Evolutionary conservation across 92 coral and sea anemone genomes (phyloP).

Genomic region (Virgularia gustaviana): DNA sequence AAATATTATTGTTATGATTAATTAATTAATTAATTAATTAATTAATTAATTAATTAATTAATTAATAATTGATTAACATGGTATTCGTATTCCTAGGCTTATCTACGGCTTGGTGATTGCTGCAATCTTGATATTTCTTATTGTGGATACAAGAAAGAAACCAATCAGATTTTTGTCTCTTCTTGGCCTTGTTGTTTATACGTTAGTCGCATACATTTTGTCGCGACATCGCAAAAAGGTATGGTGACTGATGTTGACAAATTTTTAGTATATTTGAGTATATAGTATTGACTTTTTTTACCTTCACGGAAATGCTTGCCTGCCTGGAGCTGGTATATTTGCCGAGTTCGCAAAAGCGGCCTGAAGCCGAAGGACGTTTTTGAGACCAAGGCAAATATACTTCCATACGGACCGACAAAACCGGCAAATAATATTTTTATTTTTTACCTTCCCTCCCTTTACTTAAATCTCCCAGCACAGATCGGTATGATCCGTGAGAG

Average conservation of each 20-base stretch:
- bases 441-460: too few species aligned
- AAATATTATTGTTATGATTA: not conserved
- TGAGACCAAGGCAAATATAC: too few species aligned
- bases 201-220: slow-evolving; percentile 56
- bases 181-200: slow-evolving; percentile 57
- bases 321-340: too few species aligned
- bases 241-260: not conserved
- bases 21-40: not conserved
- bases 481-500: too few species aligned
- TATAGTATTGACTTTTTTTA: too few species aligned
- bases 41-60: not conserved
- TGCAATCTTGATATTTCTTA: slow-evolving; percentile 63
- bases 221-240: slow-evolving; percentile 80
- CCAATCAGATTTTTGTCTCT: slow-evolving; percentile 69
- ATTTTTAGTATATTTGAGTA: not conserved
- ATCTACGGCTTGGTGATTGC: slow-evolving; percentile 49
- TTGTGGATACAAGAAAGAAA: slow-evolving; percentile 72
- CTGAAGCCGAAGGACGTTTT: too few species aligned
- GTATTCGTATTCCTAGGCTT: slow-evolving; percentile 53
- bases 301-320: too few species aligned
- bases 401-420: too few species aligned
- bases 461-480: too few species aligned
- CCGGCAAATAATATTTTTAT: too few species aligned
- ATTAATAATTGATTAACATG: not conserved
- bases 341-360: too few species aligned